Evolutionary conservation across 2,113 vertebrate species (phyloP).

Genomic region (Corapipo altera): DNA sequence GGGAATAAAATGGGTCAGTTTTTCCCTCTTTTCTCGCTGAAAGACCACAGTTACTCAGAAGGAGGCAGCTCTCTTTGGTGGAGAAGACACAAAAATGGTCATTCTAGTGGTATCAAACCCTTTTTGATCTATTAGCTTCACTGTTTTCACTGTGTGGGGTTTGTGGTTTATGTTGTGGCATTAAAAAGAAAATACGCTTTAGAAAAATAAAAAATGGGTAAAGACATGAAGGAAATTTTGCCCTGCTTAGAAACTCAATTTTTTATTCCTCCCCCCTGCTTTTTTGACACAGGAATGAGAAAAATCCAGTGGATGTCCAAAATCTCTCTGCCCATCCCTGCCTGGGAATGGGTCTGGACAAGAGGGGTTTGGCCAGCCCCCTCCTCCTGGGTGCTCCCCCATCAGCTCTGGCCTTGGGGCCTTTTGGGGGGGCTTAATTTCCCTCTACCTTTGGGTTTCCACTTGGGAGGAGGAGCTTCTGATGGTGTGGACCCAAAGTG

Average conservation of each 20-base stretch:
- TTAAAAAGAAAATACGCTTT: rapidly evolving
- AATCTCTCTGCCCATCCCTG: neutral
- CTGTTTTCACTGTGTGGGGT: rapidly evolving
- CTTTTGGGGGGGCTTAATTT: neutral
- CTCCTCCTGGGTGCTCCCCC: neutral
- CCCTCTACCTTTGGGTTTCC: rapidly evolving
- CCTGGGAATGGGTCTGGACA: neutral
- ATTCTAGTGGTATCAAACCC: neutral
- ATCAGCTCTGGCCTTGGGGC: rapidly evolving
- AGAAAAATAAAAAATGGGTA: neutral
- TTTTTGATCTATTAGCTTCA: rapidly evolving
- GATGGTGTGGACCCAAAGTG: rapidly evolving
- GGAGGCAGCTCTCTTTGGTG: neutral
- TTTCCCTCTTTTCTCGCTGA: neutral
- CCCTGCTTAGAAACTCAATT: neutral
- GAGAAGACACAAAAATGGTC: neutral
- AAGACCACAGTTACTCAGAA: neutral
- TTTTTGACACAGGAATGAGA: neutral
- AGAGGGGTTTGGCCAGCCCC: neutral
- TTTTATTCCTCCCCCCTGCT: rapidly evolving
- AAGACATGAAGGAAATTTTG: neutral
- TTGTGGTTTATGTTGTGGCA: rapidly evolving
- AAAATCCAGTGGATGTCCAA: rapidly evolving
- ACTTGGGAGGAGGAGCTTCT: neutral
- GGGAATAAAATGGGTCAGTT: neutral